phyloP scores from a whole-genome alignment of 2,113 vertebrate species.

The Rhagologus leucostigma region DNA sequence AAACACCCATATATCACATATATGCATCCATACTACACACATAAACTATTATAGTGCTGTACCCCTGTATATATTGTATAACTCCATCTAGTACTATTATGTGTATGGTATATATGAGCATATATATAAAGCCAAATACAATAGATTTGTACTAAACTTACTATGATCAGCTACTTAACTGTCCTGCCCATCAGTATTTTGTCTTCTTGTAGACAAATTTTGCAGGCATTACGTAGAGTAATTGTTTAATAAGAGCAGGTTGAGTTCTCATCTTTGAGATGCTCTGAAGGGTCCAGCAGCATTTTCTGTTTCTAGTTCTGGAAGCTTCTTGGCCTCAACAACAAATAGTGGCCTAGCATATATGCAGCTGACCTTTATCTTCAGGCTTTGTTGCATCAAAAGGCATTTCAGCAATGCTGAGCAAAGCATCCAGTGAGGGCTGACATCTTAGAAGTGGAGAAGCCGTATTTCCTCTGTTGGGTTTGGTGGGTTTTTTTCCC shows the following conservation, averaged over 20 bases:
- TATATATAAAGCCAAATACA: neutral
- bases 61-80: neutral
- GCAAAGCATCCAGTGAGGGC: neutral
- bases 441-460: neutral
- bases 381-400: neutral
- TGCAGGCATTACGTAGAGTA: neutral
- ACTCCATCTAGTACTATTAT: neutral
- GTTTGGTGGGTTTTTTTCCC: neutral
- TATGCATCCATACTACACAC: too few relatives aligned
- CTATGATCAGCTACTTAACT: neutral
- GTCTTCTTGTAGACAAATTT: neutral
- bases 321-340: neutral
- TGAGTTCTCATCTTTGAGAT: neutral
- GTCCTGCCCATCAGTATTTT: neutral
- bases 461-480: neutral
- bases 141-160: neutral
- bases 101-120: neutral
- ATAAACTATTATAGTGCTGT: neutral
- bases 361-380: neutral
- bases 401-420: neutral
- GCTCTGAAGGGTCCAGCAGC: neutral
- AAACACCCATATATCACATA: neutral
- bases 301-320: neutral
- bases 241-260: neutral
- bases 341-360: neutral